These are phyloP conservation scores for Catharus bicknelli DNA, from an alignment of 2,113 vertebrate species.

Conservation along the genomic window DNA sequence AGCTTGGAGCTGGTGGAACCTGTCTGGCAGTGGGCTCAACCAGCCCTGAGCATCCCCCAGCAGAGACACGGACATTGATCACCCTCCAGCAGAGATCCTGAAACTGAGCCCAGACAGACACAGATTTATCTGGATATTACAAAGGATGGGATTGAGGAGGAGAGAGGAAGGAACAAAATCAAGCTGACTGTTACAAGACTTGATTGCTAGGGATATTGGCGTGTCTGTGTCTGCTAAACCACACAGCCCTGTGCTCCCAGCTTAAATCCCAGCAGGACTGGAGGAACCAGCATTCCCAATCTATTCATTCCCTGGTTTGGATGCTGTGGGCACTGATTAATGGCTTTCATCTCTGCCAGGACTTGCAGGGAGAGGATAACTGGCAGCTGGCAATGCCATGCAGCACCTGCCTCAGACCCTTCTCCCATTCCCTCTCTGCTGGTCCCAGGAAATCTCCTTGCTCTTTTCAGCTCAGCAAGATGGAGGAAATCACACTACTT, in stretches of 20 bases:
- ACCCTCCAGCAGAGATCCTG: background rate
- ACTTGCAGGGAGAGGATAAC: background rate
- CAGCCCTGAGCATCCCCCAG: background rate
- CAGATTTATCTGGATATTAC: background rate
- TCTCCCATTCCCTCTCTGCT: background rate
- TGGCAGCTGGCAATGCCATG: background rate
- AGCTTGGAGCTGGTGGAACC: background rate
- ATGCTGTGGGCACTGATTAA: background rate
- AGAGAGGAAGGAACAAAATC: background rate
- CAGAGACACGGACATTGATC: rapidly evolving
- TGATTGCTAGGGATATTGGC: background rate
- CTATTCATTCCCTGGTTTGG: background rate
- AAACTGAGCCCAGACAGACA: background rate
- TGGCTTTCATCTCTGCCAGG: rapidly evolving
- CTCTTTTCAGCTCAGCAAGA: background rate
- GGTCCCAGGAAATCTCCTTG: background rate
- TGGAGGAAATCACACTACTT: background rate
- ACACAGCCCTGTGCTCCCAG: background rate
- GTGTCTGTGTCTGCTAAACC: background rate
- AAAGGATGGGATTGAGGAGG: background rate
- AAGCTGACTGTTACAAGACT: background rate
- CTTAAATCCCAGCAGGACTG: background rate
- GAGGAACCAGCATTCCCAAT: background rate
- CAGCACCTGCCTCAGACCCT: rapidly evolving
- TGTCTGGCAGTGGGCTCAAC: background rate